Conservation (phyloP, 2,888 invertebrate genomes). For the Liodrosophila aerea region DNA sequence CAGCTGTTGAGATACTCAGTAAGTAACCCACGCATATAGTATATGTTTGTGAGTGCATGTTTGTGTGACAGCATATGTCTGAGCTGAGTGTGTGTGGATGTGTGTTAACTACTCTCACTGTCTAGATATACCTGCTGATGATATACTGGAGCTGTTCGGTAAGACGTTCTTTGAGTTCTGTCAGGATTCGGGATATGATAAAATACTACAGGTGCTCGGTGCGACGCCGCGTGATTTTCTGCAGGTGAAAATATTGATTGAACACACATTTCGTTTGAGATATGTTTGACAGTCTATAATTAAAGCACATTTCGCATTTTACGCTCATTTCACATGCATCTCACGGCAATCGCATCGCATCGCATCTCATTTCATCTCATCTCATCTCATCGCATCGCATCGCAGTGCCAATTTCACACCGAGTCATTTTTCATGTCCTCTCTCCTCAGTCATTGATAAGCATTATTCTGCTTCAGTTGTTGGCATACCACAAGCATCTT, state of each 20-base stretch:
- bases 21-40: constrained; percentile 82
- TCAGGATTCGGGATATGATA: constrained; percentile 98
- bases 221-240: constrained; percentile 97
- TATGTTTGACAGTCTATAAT: constrained; percentile 47
- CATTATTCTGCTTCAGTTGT: constrained; percentile 70
- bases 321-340: constrained; percentile 62
- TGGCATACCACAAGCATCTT: constrained; percentile 27
- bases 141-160: constrained; percentile 94
- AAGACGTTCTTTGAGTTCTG: constrained; percentile 98
- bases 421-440: constrained; percentile 66
- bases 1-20: constrained; percentile 96
- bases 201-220: constrained; percentile 95
- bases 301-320: constrained; percentile 59
- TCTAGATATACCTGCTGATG: constrained; percentile 93
- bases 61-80: too few relatives aligned
- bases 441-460: constrained; percentile 59
- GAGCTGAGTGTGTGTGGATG: neutral
- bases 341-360: constrained; percentile 16
- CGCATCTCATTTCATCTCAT: constrained; percentile 9
- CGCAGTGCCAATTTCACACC: constrained; percentile 31
- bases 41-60: neutral
- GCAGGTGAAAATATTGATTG: constrained; percentile 85
- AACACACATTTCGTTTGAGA: neutral
- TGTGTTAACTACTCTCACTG: too few relatives aligned
- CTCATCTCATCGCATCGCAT: constrained; percentile 7